Conservation (phyloP, 2,888 invertebrate genomes). For the Lamellibrachia satsuma region DNA sequence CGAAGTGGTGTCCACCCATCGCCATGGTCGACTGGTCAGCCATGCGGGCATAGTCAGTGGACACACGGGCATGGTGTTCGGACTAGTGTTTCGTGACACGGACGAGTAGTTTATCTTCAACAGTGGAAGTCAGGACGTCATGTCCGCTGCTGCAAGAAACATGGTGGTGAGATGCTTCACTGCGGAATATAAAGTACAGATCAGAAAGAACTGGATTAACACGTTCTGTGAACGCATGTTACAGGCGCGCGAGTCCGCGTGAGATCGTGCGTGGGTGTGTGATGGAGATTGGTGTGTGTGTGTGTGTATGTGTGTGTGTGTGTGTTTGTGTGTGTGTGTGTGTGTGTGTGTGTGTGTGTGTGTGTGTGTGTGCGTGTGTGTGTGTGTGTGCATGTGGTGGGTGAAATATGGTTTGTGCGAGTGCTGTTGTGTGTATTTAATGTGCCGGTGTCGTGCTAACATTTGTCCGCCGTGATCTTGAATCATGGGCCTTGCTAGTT, state of each 20-base stretch:
- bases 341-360: too few relatives aligned
- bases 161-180: not conserved
- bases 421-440: too few relatives aligned
- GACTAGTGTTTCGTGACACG: not conserved
- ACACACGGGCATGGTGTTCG: not conserved
- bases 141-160: not conserved
- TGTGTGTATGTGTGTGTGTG: not conserved
- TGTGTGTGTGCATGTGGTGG: too few relatives aligned
- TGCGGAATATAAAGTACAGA: too few relatives aligned
- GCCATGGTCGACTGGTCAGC: slow-evolving; percentile 13
- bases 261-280: not conserved
- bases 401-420: too few relatives aligned
- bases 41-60: not conserved
- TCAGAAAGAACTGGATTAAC: too few relatives aligned
- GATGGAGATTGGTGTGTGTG: not conserved
- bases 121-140: not conserved
- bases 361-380: too few relatives aligned
- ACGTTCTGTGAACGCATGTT: too few relatives aligned
- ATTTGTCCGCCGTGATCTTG: too few relatives aligned
- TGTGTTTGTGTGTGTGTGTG: too few relatives aligned
- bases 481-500: too few relatives aligned
- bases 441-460: too few relatives aligned
- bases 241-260: not conserved
- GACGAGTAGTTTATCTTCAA: not conserved
- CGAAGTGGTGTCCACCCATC: slow-evolving; percentile 62